Evolutionary conservation across 2,888 invertebrate species (phyloP).

Genomic region (Trachelus troglodyta): DNA sequence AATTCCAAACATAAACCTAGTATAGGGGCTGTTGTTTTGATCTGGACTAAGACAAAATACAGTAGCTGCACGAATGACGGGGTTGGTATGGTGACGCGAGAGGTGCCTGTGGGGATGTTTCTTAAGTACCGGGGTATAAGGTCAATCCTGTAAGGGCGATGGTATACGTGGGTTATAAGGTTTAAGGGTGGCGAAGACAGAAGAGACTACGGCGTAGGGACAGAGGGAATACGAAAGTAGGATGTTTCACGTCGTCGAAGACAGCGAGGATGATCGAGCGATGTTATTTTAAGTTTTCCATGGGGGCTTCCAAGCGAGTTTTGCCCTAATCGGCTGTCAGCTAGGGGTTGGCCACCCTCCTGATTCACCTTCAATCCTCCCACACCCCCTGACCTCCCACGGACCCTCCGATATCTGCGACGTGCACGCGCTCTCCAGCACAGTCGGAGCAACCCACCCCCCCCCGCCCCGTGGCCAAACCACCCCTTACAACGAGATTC

Average conservation of each 20-base stretch:
- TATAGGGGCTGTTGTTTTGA: background rate
- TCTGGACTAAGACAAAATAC: background rate
- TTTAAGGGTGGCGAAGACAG: background rate
- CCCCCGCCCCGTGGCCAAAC: constrained; percentile 31
- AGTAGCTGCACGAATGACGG: background rate
- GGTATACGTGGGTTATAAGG: background rate
- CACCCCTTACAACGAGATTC: constrained; percentile 55
- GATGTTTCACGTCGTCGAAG: constrained; percentile 52
- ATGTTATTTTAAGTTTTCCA: constrained; percentile 66
- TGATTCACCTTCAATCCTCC: constrained; percentile 14
- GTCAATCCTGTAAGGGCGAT: background rate
- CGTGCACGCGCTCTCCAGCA: background rate
- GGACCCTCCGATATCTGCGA: constrained; percentile 24
- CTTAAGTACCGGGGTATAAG: background rate
- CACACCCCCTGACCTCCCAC: background rate
- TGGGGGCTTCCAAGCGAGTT: constrained; percentile 55
- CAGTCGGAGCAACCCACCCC: constrained; percentile 16
- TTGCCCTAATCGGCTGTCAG: constrained; percentile 64
- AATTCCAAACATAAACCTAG: background rate
- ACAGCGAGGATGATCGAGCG: constrained; percentile 61
- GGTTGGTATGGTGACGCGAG: background rate
- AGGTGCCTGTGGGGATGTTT: background rate
- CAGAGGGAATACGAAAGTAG: constrained; percentile 55
- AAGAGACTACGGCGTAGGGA: constrained; percentile 15
- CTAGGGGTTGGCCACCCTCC: constrained; percentile 40